Percentiles rank a stretch among this genome's conserved stretches.
These are phyloP conservation scores for Coptodon rendalli DNA, from an alignment of 2,113 vertebrate species.

Conservation along the genomic window DNA sequence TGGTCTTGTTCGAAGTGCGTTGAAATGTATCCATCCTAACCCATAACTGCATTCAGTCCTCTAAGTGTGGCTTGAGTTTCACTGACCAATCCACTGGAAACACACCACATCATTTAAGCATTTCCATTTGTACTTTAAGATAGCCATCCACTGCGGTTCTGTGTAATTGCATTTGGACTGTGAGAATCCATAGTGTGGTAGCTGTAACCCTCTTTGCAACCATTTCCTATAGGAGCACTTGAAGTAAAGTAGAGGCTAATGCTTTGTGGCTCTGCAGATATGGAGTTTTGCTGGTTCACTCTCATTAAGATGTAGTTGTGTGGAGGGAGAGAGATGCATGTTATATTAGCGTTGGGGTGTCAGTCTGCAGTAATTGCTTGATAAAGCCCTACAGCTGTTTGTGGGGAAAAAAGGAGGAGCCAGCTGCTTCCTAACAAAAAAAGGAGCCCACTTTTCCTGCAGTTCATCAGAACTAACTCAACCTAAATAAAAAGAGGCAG, in stretches of 20 bases:
- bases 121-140: slow-evolving; percentile 49
- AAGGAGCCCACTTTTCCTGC: neutral
- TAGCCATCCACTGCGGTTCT: slow-evolving; percentile 46
- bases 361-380: neutral
- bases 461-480: neutral
- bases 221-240: slow-evolving; percentile 66
- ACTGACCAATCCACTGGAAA: slow-evolving; percentile 19
- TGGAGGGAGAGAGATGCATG: neutral
- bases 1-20: slow-evolving; percentile 36
- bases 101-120: slow-evolving; percentile 44
- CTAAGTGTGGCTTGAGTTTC: slow-evolving; percentile 9
- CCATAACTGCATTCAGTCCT: slow-evolving; percentile 54
- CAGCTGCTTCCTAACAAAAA: neutral
- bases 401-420: neutral
- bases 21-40: neutral
- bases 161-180: slow-evolving; percentile 55
- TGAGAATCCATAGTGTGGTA: slow-evolving; percentile 59
- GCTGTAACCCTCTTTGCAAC: slow-evolving; percentile 45
- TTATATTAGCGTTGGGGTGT: neutral
- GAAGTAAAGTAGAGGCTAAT: slow-evolving; percentile 61
- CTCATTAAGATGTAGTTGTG: slow-evolving; percentile 30
- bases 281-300: slow-evolving; percentile 52
- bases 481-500: neutral
- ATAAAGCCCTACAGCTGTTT: neutral
- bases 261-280: slow-evolving; percentile 44